A percentile compares a stretch with the other conserved stretches of the same genome.
phyloP scores from a whole-genome alignment of 2,888 invertebrate species.

The Eupithecia vulgata region DNA sequence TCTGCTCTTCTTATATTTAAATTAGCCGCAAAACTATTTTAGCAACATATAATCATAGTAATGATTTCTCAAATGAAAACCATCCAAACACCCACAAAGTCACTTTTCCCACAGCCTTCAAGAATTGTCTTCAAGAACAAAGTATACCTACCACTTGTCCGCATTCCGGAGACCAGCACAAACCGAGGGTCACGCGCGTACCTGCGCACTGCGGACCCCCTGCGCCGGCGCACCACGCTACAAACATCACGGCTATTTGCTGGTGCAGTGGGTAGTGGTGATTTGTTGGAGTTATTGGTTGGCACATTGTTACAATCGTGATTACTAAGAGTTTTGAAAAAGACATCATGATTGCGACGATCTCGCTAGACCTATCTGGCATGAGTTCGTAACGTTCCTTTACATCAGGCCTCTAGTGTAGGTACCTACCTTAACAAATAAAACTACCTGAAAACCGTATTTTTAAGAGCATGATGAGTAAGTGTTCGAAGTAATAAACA shows the following conservation, averaged over 20 bases:
- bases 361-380: no score
- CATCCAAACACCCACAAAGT: not conserved
- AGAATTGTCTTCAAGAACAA: constrained; percentile 27
- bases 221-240: constrained; percentile 8
- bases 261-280: not conserved
- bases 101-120: constrained; percentile 2
- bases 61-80: not conserved
- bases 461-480: no score
- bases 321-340: not conserved
- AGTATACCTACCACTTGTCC: constrained; percentile 29
- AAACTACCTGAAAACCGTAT: no score
- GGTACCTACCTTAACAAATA: no score
- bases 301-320: not conserved
- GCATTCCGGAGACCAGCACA: constrained; percentile 32
- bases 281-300: not conserved
- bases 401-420: no score
- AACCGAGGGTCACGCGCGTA: constrained; percentile 38
- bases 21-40: not conserved
- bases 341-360: not conserved
- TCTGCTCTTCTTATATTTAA: no score
- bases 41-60: not conserved
- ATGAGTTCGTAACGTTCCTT: not conserved
- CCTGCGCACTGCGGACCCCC: constrained; percentile 4
- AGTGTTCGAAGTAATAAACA: no score
- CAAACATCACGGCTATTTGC: constrained; percentile 2